A percentile compares a stretch with the other conserved stretches of the same genome.
These are phyloP conservation scores for Triplophysa yarkandensis DNA, from an alignment of 2,797 vertebrate species.

Conservation along the genomic window DNA sequence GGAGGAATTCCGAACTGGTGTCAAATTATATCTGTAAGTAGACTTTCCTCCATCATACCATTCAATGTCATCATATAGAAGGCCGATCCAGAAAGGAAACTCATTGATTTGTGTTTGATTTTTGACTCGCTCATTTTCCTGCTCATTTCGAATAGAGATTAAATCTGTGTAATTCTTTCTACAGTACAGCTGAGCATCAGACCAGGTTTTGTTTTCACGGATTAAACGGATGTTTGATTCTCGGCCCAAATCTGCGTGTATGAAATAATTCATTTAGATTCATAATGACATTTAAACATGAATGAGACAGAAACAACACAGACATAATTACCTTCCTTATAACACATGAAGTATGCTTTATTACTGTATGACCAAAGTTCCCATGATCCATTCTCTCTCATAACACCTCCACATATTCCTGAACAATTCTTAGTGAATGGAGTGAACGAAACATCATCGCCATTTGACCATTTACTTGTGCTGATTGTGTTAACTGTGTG, in stretches of 20 bases:
- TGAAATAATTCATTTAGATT: not conserved
- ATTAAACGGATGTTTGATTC: not conserved
- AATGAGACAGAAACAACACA: not conserved
- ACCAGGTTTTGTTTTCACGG: slow-evolving; percentile 36
- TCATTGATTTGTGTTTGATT: fast-evolving
- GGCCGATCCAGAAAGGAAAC: slow-evolving; percentile 63
- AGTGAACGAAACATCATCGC: fast-evolving
- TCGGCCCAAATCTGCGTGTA: not conserved
- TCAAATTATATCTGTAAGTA: slow-evolving; percentile 19
- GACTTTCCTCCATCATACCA: slow-evolving; percentile 31
- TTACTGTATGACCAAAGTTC: not conserved
- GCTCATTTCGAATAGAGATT: slow-evolving; percentile 1
- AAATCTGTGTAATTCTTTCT: slow-evolving; percentile 41
- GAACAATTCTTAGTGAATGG: not conserved
- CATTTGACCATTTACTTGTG: slow-evolving; percentile 52
- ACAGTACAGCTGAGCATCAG: slow-evolving; percentile 62
- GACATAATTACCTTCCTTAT: slow-evolving; percentile 44
- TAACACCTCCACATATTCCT: not conserved
- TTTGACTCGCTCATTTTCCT: fast-evolving
- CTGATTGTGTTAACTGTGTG: fast-evolving
- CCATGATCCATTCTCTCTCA: not conserved
- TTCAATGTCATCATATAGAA: slow-evolving; percentile 18
- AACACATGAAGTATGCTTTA: slow-evolving; percentile 54
- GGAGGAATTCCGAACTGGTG: no score
- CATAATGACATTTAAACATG: not conserved